phyloP scores from a whole-genome alignment of 2,797 vertebrate genomes.

The Mycteria americana region DNA sequence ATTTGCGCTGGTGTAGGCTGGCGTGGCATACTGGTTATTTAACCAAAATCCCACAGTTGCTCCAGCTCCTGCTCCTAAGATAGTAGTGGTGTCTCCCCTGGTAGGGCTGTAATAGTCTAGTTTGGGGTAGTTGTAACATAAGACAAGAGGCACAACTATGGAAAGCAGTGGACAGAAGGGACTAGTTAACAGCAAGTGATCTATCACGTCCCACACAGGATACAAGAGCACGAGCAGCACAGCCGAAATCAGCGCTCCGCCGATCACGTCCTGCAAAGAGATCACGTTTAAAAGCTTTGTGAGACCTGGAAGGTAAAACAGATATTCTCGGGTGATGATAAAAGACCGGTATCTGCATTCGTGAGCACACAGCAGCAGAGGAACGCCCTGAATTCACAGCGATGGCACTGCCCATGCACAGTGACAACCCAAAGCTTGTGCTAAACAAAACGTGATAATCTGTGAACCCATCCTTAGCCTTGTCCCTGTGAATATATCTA shows the following conservation, averaged over 20 bases:
- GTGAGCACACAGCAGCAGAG: not conserved
- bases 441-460: not conserved
- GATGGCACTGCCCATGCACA: fast-evolving
- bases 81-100: conserved; percentile 89
- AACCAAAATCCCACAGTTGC: conserved; percentile 88
- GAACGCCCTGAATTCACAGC: not conserved
- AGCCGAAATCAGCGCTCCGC: conserved; percentile 81
- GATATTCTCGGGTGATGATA: not conserved
- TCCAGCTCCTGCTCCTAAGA: conserved; percentile 83
- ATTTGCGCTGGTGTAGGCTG: conserved; percentile 55
- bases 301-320: not conserved
- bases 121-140: conserved; percentile 89
- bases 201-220: conserved; percentile 85
- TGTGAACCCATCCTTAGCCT: fast-evolving
- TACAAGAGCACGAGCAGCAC: conserved; percentile 78
- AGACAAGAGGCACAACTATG: conserved; percentile 77
- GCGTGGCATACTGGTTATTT: conserved; percentile 70
- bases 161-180: conserved; percentile 79
- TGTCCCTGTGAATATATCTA: not conserved
- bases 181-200: conserved; percentile 83
- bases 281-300: not conserved
- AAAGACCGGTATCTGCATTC: not conserved
- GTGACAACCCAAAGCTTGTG: not conserved
- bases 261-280: conserved; percentile 87
- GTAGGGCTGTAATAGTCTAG: conserved; percentile 91